Base-by-base conservation (phyloP, 2,797 vertebrate species). In the Microcaecilia unicolor region DNA sequence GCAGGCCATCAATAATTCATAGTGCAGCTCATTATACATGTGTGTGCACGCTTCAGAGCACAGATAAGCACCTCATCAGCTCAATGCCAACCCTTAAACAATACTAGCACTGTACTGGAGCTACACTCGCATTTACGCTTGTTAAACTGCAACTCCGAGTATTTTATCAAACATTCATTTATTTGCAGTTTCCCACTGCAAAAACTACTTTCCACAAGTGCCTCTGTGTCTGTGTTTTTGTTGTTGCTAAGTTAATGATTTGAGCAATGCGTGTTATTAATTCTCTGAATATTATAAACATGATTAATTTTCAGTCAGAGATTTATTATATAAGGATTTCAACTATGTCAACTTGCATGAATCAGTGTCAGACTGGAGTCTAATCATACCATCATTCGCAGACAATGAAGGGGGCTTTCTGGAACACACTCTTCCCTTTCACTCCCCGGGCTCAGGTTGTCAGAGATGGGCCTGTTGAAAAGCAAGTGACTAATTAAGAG, bases 1-100 rank as follows among this genome's bases (percentile, higher is more conserved):
- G 92, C 91, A 94, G 88, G 80, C 87, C 89, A 98, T 99, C 97
- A 98, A 99, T 99, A 99, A 99, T 99, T 95, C 95, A 99, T 95
- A 75, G 65, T 66, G 73, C 88, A 77, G 90, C 95, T 92, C 90
- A 98, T 99, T 99, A 97, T 98, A 93, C 90, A 89, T 93, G 92
- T 87, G 84, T 87, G 70, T 89, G 91, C 88, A 87, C 88, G 90
- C 92, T 88, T 91, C 67, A 42, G 79, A 82, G 80, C 80, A 78
- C 74, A 78, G 81, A 78, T 72, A 89, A 91, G 87, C 86, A 92
- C 90, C 92, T 91, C 91, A 93, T 95, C 92, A 95, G 87, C 91
- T 89, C 87, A 85, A 82, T 90, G 91, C 89, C 90, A 85, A 83
- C 80, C 85, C 79, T 90, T 89, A 93, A 94, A 98, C 94, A 98